These are phyloP conservation scores for Apis mellifera DNA, from an alignment of 1,140 invertebrate species.

Conservation along the genomic window DNA sequence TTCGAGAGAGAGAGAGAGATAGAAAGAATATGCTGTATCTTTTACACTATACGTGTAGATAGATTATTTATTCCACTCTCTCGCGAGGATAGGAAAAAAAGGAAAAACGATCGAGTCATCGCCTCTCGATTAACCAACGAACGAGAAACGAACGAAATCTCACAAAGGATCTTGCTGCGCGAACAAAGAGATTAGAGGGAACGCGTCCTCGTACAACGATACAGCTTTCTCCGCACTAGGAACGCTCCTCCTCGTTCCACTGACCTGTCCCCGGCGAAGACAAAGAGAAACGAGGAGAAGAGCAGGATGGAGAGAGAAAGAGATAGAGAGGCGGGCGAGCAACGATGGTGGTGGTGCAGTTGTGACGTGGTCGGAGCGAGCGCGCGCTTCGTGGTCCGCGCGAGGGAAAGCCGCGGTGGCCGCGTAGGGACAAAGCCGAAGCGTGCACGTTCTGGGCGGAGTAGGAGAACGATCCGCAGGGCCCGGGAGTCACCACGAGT, in stretches of 20 bases:
- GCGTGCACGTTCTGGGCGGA: slow-evolving; percentile 78
- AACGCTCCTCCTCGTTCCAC: not conserved
- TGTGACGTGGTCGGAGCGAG: slow-evolving; percentile 15
- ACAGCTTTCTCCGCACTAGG: not conserved
- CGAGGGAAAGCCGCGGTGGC: slow-evolving; percentile 22
- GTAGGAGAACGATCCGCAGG: slow-evolving; percentile 66
- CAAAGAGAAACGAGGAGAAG: not conserved
- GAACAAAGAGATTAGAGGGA: not conserved
- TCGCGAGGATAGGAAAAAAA: too few species aligned
- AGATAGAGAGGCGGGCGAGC: not conserved
- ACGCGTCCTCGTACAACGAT: not conserved
- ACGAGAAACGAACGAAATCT: too few species aligned
- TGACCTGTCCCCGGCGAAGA: slow-evolving; percentile 1
- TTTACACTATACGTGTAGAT: too few species aligned
- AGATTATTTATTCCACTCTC: too few species aligned
- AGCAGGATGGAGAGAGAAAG: slow-evolving; percentile 4
- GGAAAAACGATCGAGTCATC: too few species aligned
- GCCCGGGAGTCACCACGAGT: slow-evolving; percentile 75
- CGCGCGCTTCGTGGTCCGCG: slow-evolving; percentile 17
- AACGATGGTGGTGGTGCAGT: slow-evolving; percentile 26
- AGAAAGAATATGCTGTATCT: too few species aligned
- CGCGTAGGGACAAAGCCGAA: slow-evolving; percentile 49
- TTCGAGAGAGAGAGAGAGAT: too few species aligned
- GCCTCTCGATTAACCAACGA: too few species aligned
- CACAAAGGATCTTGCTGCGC: too few species aligned